Percentiles rank a stretch among this genome's conserved stretches.
phyloP scores from a whole-genome alignment of 2,113 vertebrate genomes.

The Mohoua ochrocephala region DNA sequence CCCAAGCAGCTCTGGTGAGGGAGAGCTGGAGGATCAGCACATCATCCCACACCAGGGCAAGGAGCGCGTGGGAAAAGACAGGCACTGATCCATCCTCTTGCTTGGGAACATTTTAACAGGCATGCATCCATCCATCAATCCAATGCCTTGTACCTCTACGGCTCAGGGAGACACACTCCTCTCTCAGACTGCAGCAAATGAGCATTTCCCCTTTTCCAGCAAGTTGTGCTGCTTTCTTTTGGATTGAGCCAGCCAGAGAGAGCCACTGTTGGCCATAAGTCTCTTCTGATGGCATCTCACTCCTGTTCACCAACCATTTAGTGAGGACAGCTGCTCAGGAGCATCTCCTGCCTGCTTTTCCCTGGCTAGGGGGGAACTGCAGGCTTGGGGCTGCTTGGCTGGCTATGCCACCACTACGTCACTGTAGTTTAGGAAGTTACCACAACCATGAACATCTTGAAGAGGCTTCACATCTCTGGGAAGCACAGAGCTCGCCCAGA shows the following conservation, averaged over 20 bases:
- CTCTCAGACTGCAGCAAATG: not conserved
- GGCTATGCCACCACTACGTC: not conserved
- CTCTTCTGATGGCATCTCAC: not conserved
- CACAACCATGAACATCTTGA: not conserved
- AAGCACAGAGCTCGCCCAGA: not conserved
- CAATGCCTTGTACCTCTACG: not conserved
- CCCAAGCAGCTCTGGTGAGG: not conserved
- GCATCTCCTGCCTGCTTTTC: not conserved
- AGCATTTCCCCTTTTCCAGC: not conserved
- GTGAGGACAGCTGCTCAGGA: not conserved
- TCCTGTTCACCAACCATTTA: not conserved
- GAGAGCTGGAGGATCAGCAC: not conserved
- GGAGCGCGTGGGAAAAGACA: fast-evolving
- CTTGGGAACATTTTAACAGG: not conserved
- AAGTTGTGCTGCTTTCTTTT: not conserved
- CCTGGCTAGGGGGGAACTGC: not conserved
- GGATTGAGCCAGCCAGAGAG: not conserved
- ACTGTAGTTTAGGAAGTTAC: not conserved
- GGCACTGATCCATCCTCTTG: not conserved
- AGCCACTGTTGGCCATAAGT: not conserved
- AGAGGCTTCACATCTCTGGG: not conserved
- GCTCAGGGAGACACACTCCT: not conserved
- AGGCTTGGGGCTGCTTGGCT: not conserved
- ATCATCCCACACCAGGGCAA: not conserved
- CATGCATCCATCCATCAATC: not conserved